These are phyloP conservation scores for Megalops atlanticus DNA, from an alignment of 2,113 vertebrate species.

Conservation along the genomic window DNA sequence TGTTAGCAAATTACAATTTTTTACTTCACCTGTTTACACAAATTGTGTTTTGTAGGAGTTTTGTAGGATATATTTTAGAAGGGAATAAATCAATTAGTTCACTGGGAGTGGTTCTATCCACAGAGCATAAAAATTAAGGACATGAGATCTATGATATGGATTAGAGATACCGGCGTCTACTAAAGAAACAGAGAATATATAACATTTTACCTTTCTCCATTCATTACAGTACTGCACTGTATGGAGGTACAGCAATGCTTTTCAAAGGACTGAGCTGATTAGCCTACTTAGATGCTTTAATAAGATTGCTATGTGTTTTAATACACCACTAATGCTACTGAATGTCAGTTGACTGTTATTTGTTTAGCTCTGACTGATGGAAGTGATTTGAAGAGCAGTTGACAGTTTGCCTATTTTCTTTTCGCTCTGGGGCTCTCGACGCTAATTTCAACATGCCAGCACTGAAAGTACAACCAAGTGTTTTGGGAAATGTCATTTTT, in stretches of 20 bases:
- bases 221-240: background rate
- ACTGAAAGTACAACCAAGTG: slow-evolving; percentile 61
- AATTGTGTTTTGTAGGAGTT: background rate
- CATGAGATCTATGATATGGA: background rate
- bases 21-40: background rate
- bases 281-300: slow-evolving; percentile 48
- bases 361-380: slow-evolving; percentile 55
- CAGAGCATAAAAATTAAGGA: background rate
- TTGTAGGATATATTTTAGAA: too few species aligned
- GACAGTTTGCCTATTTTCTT: slow-evolving; percentile 72
- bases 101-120: too few species aligned
- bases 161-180: background rate
- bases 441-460: slow-evolving; percentile 71
- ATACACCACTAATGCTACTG: slow-evolving; percentile 38
- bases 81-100: too few species aligned
- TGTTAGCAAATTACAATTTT: background rate
- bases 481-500: slow-evolving; percentile 81
- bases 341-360: slow-evolving; percentile 53
- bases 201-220: background rate
- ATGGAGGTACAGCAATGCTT: background rate
- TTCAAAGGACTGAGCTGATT: slow-evolving; percentile 31
- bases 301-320: slow-evolving; percentile 47
- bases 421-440: slow-evolving; percentile 65
- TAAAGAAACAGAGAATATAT: background rate
- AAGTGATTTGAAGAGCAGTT: slow-evolving; percentile 63